These are phyloP conservation scores for Acanthochromis polyacanthus DNA, from an alignment of 2,113 vertebrate species.

Conservation along the genomic window DNA sequence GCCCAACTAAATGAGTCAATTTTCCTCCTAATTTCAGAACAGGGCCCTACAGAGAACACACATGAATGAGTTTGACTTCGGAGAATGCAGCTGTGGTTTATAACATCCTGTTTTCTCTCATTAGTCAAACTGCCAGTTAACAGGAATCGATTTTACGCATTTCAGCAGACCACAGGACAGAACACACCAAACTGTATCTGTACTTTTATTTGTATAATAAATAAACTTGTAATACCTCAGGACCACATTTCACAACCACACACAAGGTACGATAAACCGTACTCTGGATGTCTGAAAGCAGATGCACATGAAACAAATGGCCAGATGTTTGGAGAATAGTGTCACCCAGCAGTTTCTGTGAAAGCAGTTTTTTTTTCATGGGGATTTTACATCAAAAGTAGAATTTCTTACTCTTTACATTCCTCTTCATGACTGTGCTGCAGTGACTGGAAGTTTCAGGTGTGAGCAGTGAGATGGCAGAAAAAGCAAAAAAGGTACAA, in stretches of 20 bases:
- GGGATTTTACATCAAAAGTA: constrained; percentile 30
- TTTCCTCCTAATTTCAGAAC: no score
- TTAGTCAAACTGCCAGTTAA: no score
- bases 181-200: constrained; percentile 1
- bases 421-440: constrained; percentile 28
- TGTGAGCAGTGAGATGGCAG: not conserved
- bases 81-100: no score
- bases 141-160: no score
- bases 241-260: constrained; percentile 80
- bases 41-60: no score
- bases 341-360: not conserved
- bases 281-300: constrained; percentile 46
- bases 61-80: no score
- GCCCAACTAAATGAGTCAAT: no score
- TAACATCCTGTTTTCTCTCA: no score
- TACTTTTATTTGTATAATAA: constrained; percentile 82
- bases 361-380: not conserved
- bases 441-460: not conserved
- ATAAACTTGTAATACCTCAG: constrained; percentile 80
- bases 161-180: no score
- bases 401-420: constrained; percentile 33
- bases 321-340: not conserved
- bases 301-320: constrained; percentile 19
- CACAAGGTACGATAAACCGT: constrained; percentile 57
- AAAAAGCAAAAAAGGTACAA: constrained; percentile 10